Evolutionary conservation across 2,797 vertebrate species (phyloP).

Genomic region (Falco cherrug): DNA sequence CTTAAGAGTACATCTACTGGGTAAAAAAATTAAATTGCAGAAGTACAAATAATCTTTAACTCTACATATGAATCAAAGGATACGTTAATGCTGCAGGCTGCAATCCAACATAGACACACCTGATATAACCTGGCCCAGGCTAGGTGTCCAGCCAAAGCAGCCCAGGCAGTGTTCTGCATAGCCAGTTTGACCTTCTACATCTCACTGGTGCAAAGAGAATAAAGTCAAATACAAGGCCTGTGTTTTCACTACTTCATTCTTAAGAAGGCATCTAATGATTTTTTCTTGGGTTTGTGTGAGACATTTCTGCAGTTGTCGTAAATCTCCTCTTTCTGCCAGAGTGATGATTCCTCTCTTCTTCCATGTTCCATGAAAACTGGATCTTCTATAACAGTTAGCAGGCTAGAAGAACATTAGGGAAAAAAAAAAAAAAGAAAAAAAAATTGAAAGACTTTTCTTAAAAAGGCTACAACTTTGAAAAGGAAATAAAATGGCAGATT

Average conservation of each 20-base stretch:
- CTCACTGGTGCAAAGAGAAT: background rate
- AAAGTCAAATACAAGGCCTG: background rate
- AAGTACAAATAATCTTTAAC: background rate
- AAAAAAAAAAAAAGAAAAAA: background rate
- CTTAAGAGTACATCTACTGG: background rate
- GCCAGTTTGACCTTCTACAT: background rate
- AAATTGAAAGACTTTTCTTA: background rate
- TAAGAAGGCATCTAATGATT: background rate
- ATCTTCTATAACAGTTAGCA: conserved; percentile 11
- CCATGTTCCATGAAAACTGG: background rate
- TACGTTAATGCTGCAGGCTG: background rate
- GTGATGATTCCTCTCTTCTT: background rate
- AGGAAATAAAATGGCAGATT: background rate
- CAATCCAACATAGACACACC: background rate
- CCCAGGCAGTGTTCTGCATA: background rate
- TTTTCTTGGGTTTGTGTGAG: background rate
- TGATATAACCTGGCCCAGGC: background rate
- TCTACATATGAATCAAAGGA: background rate
- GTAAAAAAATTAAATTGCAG: background rate
- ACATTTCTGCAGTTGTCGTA: conserved; percentile 54
- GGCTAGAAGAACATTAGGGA: background rate
- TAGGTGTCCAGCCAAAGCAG: background rate
- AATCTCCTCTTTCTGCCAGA: background rate
- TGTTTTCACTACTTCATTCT: background rate
- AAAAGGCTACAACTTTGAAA: background rate